Conservation (phyloP, 2,888 invertebrate species). For the Xestia xanthographa region DNA sequence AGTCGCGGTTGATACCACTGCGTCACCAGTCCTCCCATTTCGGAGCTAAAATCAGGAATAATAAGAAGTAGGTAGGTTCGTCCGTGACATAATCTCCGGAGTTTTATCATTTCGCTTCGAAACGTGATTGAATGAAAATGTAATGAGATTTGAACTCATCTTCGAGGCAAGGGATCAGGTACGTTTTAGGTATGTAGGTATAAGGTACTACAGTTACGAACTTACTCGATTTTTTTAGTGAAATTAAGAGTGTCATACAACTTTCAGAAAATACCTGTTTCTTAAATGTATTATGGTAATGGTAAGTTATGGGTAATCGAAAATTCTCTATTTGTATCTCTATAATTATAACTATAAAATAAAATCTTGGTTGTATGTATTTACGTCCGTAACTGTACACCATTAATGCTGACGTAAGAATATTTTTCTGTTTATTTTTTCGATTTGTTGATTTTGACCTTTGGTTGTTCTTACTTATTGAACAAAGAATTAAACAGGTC, state of each 20-base stretch:
- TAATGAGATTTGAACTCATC: conserved; percentile 41
- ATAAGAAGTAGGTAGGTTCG: conserved; percentile 27
- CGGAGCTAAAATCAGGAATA: conserved; percentile 20
- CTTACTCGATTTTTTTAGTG: neutral
- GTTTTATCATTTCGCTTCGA: conserved; percentile 31
- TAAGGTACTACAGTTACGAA: neutral
- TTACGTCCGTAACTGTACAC: neutral
- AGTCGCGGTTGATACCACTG: neutral
- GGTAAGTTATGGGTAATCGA: neutral
- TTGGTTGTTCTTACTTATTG: neutral
- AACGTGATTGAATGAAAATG: conserved; percentile 46
- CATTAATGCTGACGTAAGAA: neutral
- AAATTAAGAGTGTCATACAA: neutral
- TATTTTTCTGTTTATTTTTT: neutral
- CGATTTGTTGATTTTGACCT: too few relatives aligned
- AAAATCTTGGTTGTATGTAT: neutral
- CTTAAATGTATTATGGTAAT: too few relatives aligned
- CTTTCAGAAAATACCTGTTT: neutral
- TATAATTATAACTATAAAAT: neutral
- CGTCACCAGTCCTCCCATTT: neutral
- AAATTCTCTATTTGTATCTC: neutral
- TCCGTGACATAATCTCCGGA: conserved; percentile 50
- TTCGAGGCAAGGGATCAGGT: conserved; percentile 28
- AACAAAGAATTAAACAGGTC: neutral
- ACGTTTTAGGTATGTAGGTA: neutral